A percentile compares a stretch with the other conserved stretches of the same genome.
Conservation (phyloP, 2,797 vertebrate species). For the Chelidonichthys spinosus region DNA sequence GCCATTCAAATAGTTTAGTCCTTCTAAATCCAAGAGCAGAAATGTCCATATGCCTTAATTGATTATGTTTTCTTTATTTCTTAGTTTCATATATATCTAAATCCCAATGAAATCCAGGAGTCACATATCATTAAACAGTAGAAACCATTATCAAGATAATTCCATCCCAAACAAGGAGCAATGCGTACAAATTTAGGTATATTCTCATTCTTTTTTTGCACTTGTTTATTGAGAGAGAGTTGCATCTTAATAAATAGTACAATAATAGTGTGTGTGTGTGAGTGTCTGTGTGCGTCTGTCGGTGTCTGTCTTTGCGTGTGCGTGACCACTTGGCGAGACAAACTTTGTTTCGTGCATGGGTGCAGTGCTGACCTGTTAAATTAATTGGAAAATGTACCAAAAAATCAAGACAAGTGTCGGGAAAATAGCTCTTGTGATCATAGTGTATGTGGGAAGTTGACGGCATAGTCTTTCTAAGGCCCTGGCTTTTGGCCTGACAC, state of each 20-base stretch:
- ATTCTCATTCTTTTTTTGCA: too few species aligned
- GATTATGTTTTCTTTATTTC: not conserved
- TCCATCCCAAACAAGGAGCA: not conserved
- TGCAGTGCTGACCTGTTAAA: constrained; percentile 6
- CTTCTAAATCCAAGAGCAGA: not conserved
- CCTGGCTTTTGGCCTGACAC: not conserved
- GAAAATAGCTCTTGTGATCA: constrained; percentile 14
- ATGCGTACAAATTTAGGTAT: not conserved
- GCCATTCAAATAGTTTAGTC: not conserved
- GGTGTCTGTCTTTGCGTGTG: too few species aligned
- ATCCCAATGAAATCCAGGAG: not conserved
- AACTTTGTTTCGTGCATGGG: not conserved
- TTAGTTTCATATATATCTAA: not conserved
- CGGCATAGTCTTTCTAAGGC: constrained; percentile 13
- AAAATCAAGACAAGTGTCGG: not conserved
- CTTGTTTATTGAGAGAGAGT: constrained; percentile 3
- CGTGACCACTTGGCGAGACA: not conserved
- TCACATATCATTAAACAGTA: not conserved
- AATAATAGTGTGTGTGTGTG: not conserved
- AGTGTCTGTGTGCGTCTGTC: too few species aligned
- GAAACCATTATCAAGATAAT: not conserved
- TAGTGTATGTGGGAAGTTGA: constrained; percentile 7
- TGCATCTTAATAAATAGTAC: not conserved
- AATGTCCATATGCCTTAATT: not conserved
- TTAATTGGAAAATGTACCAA: not conserved